Conservation (phyloP, 2,797 vertebrate species). For the Mus spretus region DNA sequence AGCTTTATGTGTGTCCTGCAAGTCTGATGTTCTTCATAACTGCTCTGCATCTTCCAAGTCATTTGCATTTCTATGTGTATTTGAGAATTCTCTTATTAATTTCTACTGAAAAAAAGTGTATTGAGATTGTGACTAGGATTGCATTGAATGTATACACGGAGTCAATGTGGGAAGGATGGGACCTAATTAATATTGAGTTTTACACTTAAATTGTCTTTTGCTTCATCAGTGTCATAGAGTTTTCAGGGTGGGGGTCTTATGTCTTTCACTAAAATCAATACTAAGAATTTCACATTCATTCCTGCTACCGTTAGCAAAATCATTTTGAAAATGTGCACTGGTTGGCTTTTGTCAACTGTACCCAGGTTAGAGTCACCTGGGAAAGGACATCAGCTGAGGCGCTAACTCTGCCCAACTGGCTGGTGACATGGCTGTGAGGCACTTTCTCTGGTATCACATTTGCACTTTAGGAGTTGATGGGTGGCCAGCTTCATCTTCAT, state of each 20-base stretch:
- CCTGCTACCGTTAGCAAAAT: neutral
- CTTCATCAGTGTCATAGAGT: neutral
- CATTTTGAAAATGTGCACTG: neutral
- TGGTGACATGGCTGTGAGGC: neutral
- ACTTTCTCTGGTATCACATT: neutral
- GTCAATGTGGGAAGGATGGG: neutral
- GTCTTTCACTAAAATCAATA: neutral
- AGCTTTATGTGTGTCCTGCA: neutral
- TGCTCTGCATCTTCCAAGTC: neutral
- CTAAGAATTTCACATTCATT: neutral
- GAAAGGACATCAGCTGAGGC: neutral
- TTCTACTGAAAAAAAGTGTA: neutral
- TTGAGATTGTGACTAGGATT: neutral
- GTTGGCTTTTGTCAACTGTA: neutral
- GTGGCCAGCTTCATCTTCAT: neutral
- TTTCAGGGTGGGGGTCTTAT: neutral
- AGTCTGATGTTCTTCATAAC: neutral
- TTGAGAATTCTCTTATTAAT: neutral
- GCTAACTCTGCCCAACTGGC: too few species aligned
- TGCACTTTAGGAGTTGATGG: neutral
- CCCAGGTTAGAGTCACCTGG: neutral
- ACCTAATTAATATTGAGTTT: neutral
- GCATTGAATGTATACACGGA: neutral
- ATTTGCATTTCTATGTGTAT: neutral
- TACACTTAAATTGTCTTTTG: neutral